phyloP scores from a whole-genome alignment of 2,888 invertebrate species.

The Nowickia ferox region DNA sequence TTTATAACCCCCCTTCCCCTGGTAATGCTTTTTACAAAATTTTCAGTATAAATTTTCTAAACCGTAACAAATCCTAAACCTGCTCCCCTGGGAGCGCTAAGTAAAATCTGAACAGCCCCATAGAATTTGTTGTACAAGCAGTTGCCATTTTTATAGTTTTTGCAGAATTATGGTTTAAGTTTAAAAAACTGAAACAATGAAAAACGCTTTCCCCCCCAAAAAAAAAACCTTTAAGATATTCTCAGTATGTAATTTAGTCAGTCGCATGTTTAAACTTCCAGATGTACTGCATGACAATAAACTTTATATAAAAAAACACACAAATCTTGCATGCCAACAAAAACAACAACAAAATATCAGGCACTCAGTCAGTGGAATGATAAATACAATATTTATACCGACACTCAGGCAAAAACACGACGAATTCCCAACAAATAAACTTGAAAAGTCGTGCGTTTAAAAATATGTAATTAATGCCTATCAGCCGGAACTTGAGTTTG shows the following conservation, averaged over 20 bases:
- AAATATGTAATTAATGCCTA: constrained; percentile 54
- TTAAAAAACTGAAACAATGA: no score
- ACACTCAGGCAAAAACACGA: constrained; percentile 35
- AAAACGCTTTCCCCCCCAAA: background rate
- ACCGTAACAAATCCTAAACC: no score
- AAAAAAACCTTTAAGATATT: background rate
- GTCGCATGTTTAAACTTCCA: constrained; percentile 36
- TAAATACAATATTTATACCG: constrained; percentile 29
- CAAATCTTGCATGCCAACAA: background rate
- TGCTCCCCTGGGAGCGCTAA: no score
- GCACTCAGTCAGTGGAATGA: constrained; percentile 39
- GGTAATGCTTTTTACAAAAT: no score
- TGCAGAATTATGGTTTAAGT: no score
- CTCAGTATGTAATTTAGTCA: background rate
- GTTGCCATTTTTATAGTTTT: background rate
- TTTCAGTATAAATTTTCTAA: no score
- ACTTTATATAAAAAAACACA: background rate
- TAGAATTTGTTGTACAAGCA: no score
- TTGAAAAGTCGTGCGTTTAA: constrained; percentile 56
- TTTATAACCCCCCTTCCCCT: no score
- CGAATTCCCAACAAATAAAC: constrained; percentile 4
- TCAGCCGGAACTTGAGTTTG: constrained; percentile 61
- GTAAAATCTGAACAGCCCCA: no score
- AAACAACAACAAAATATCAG: constrained; percentile 29
- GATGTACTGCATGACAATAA: background rate